Evolutionary conservation across 2,113 vertebrate species (phyloP), one percentile per base, ranked within the genome.

Genomic region (Malurus melanocephalus): DNA sequence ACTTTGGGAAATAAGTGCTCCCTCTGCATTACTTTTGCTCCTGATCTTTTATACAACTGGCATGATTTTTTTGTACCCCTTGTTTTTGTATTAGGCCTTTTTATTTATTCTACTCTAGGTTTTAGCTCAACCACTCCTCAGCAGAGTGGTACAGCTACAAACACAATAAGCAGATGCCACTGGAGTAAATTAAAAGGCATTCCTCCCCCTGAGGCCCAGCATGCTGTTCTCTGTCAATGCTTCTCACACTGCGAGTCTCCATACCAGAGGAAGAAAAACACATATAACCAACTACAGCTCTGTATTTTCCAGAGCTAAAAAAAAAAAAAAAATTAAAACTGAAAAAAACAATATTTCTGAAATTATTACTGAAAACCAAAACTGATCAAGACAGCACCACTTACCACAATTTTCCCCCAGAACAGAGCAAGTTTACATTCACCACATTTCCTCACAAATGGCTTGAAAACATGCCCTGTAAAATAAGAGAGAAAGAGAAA

Each of bases 401-500:
- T 96, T 95, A 96, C 96, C 96, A 91, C 77, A 91, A 75, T 88
- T 79, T 93, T 13, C 66, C 86, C 82, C 68, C 71, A 23, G 10
- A 82, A 52, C 2, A 93, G 56, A 94, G 77, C 52, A 89, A 93
- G 87, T 80, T 92, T 72, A 80, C 82, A 62, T 96, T 93, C 93
- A 94, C 95, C 96, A 95, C 96, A 96, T 96, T 80, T 96, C 95
- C 81, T 93, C 93, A 90, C 60, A 71, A 88, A 65, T 46, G 73
- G 79, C 78, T 94, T 0, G 0, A 78, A 91, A 92, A 88, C 57
- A 84, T 53, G 51, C 61, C 82, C 96, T 96, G 88, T 48, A 73
- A 95, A 77, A 74, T 26, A 61, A 66, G 46, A 94, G 15, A 76
- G 42, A 92, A 64, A 77, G 4, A 7, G 35, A 66, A 85, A 90